Conservation (phyloP, 2,888 invertebrate genomes). For the Oxystoma pomonae region DNA sequence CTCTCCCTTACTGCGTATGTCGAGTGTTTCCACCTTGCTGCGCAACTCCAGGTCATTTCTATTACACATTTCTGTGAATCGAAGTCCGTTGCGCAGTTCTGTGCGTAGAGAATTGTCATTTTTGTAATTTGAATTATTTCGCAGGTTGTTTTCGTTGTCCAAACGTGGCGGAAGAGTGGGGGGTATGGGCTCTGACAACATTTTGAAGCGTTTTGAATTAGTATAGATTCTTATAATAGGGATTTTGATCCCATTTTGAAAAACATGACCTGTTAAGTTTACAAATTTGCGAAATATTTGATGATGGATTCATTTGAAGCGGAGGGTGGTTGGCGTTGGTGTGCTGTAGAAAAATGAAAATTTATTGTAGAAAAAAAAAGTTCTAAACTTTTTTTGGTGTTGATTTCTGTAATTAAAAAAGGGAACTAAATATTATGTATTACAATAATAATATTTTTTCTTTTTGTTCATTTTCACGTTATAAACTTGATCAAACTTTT, state of each 20-base stretch:
- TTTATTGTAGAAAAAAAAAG: not conserved
- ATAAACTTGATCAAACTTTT: no score
- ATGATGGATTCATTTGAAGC: not conserved
- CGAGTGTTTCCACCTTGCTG: not conserved
- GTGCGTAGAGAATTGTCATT: not conserved
- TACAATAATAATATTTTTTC: no score
- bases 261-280: no score
- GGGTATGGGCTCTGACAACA: not conserved
- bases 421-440: no score
- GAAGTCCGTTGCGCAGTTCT: not conserved
- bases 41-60: not conserved
- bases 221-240: not conserved
- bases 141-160: not conserved
- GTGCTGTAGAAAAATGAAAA: no score
- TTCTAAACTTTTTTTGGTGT: not conserved
- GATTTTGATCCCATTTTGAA: not conserved
- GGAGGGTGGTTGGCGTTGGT: no score
- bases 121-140: not conserved
- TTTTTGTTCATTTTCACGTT: no score
- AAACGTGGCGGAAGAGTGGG: not conserved
- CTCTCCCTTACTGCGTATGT: not conserved
- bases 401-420: not conserved
- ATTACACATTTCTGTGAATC: not conserved
- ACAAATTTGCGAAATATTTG: no score
- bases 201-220: not conserved